Evolutionary conservation across 2,797 vertebrate species (phyloP), one percentile per base, ranked within the genome.

Genomic region (Catostomus latipinnis): DNA sequence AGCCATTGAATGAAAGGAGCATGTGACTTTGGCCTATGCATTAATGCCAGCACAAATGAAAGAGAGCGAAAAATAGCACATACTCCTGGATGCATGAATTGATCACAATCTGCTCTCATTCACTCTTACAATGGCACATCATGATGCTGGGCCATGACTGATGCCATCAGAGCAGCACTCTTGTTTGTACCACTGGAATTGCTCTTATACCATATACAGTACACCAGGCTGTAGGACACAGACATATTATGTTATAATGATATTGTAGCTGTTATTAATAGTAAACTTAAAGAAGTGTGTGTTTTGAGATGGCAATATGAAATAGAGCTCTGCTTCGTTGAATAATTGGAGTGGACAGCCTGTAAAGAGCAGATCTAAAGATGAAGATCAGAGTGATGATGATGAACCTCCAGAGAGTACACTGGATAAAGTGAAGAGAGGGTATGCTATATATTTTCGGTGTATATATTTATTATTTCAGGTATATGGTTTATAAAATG

Each of bases 401-500:
- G 89, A 91, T 49, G 92, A 95, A 12, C 95, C 94, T 0, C 95
- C 96, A 45, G 93, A 92, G 53, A 84, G 84, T 74, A 91, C 90
- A 80, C 62, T 5, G 6, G 70, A 85, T 54, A 96, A 95, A 92
- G 69, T 96, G 48, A 98, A 97, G 86, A 94, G 95, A 88, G 95
- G 96, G 97, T 92, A 81, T 90, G 91, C 84, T 6, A 14, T 1
- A 6, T 14, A 9, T 73, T 8, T 72, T 48, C 18, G 60, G 43
- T 78, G 50, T 1, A 50, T 8, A 11, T 6, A 62, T n/a, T 78
- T 48, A 53, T 45, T 43, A 9, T n/a, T 52, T 69, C 5, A 16
- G 8, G 16, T 34, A 58, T 50, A 49, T 68, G 74, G 53, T 22
- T 76, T 14, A 34, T 22, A 22, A 22, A 22, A 22, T 22, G 22